A percentile compares a stretch with the other conserved stretches of the same genome.
These are phyloP conservation scores for Zophobas atratus DNA, from an alignment of 1,140 invertebrate genomes.

Conservation along the genomic window DNA sequence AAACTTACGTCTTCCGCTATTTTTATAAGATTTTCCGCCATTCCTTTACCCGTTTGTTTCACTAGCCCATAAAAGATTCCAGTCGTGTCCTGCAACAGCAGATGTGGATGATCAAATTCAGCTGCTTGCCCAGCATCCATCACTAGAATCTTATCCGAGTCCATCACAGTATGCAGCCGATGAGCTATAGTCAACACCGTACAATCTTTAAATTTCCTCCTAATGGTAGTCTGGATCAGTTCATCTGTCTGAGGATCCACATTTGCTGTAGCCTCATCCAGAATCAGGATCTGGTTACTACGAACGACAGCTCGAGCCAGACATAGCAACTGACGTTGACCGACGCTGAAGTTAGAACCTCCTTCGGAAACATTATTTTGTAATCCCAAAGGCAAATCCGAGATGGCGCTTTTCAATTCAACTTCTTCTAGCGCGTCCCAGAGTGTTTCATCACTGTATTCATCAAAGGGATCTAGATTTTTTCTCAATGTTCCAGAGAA, in stretches of 20 bases:
- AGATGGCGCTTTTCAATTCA: constrained; percentile 70
- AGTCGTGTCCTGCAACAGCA: constrained; percentile 68
- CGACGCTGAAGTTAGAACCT: constrained; percentile 69
- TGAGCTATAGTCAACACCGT: too few species aligned
- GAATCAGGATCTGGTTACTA: constrained; percentile 53
- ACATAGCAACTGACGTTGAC: constrained; percentile 72
- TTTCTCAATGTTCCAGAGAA: constrained; percentile 74
- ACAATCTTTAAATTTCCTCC: too few species aligned
- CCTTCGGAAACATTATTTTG: constrained; percentile 75
- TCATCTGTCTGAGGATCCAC: constrained; percentile 54
- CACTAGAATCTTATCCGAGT: too few species aligned
- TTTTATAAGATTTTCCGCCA: constrained; percentile 47
- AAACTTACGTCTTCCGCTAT: constrained; percentile 2
- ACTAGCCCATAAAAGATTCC: constrained; percentile 16
- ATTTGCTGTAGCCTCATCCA: constrained; percentile 66
- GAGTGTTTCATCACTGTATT: constrained; percentile 74
- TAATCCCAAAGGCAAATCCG: constrained; percentile 62
- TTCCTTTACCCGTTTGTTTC: constrained; percentile 10
- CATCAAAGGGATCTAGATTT: constrained; percentile 78
- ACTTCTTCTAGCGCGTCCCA: constrained; percentile 77
- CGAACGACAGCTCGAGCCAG: constrained; percentile 76
- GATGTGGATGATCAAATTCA: constrained; percentile 73
- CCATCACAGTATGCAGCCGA: too few species aligned
- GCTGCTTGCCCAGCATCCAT: constrained; percentile 71
- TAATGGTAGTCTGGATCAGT: too few species aligned